phyloP scores from a whole-genome alignment of 2,888 invertebrate species.

The Cordilura impudica region DNA sequence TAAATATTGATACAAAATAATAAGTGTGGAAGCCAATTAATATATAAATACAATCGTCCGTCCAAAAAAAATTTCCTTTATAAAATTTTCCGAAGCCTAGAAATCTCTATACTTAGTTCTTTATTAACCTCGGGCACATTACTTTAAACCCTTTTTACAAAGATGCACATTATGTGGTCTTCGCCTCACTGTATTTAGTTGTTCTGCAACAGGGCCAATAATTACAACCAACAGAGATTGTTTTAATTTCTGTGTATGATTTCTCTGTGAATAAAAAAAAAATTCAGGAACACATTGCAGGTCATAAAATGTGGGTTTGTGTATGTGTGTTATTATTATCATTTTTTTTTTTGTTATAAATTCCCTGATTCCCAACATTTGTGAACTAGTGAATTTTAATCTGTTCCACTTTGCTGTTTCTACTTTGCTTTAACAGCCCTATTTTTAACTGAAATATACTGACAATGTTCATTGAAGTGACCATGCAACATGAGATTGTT shows the following conservation, averaged over 20 bases:
- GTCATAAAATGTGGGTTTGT: neutral
- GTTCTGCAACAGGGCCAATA: neutral
- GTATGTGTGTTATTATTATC: too few relatives aligned
- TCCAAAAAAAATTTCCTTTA: too few relatives aligned
- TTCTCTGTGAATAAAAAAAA: neutral
- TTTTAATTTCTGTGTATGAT: neutral
- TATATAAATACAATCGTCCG: too few relatives aligned
- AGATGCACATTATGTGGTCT: neutral
- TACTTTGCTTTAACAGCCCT: slow-evolving; percentile 34
- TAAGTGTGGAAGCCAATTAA: too few relatives aligned
- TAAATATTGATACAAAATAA: too few relatives aligned
- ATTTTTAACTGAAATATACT: slow-evolving; percentile 44
- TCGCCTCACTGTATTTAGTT: neutral
- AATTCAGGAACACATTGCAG: neutral
- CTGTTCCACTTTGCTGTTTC: neutral
- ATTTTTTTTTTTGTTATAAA: too few relatives aligned
- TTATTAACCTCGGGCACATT: too few relatives aligned
- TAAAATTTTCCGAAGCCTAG: too few relatives aligned
- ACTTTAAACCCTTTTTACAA: too few relatives aligned
- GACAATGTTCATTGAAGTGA: slow-evolving; percentile 28
- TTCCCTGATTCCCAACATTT: slow-evolving; percentile 6
- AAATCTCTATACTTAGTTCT: too few relatives aligned
- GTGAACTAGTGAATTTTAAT: slow-evolving; percentile 44
- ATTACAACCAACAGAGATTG: slow-evolving; percentile 19
- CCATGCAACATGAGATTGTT: slow-evolving; percentile 40